These are phyloP conservation scores for Fissipunctia ypsillon DNA, from an alignment of 2,888 invertebrate genomes.

Conservation along the genomic window DNA sequence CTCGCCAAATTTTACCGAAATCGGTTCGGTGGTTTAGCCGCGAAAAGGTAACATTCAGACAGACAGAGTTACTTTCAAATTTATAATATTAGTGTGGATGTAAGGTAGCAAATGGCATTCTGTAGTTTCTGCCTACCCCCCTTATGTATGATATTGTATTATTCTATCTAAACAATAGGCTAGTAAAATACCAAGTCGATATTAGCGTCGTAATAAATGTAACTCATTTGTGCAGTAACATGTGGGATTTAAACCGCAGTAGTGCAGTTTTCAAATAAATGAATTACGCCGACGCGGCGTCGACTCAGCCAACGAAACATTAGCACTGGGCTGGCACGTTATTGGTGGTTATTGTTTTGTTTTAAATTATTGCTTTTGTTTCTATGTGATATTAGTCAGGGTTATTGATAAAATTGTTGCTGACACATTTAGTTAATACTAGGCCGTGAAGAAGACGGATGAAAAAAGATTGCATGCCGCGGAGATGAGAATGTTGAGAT, in stretches of 20 bases:
- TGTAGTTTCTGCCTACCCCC: too few relatives aligned
- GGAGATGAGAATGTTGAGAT: too few relatives aligned
- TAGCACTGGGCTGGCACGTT: conserved; percentile 38
- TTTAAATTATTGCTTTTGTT: conserved; percentile 6
- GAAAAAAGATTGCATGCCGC: too few relatives aligned
- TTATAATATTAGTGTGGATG: too few relatives aligned
- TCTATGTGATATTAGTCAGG: background rate
- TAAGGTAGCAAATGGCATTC: too few relatives aligned
- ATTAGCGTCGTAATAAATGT: background rate
- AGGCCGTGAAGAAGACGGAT: too few relatives aligned
- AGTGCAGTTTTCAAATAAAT: conserved; percentile 55
- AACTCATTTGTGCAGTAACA: conserved; percentile 42
- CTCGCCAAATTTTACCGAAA: too few relatives aligned
- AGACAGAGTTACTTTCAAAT: too few relatives aligned
- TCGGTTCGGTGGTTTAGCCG: too few relatives aligned
- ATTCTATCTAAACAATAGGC: background rate
- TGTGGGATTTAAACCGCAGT: conserved; percentile 41
- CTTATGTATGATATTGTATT: too few relatives aligned
- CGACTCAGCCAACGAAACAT: conserved; percentile 2
- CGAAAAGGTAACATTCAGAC: too few relatives aligned
- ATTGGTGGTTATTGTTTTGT: conserved; percentile 6
- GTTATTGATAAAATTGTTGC: background rate
- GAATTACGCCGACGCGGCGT: conserved; percentile 37
- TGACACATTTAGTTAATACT: background rate
- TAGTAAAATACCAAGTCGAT: background rate